Evolutionary conservation across 1,140 invertebrate genomes (phyloP), one percentile per base, ranked within the genome.

Genomic region (Drosophila melanica): DNA sequence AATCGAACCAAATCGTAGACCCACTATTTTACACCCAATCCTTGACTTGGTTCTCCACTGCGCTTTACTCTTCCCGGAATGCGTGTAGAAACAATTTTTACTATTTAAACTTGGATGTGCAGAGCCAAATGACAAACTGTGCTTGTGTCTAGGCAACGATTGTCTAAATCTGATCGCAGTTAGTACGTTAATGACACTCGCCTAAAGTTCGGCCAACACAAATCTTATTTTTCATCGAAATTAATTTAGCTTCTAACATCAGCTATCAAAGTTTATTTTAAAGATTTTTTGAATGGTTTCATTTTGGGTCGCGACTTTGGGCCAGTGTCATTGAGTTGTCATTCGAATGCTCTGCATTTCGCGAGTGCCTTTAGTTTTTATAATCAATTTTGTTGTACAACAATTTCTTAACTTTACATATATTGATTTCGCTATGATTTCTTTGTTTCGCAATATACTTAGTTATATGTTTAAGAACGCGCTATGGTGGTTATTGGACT

Each of bases 401-500:
- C 71, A 68, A 37, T 58, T 51, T 53, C 30, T 53, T 33, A 42
- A 72, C 37, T 59, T 78, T 63, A 68, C 62, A 58, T 35, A 35
- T 80, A 77, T 80, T 80, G 47, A 72, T 80, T 80, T 80, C 27
- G 35, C 50, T 64, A 75, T 45, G 54, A 44, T 54, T 66, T 66
- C 37, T 81, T 77, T 67, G 59, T 73, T 82, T 60, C 71, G 55
- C 55, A 58, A 58, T 45, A 58, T 45, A 45, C 27, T 44, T 58
- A 58, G 55, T 45, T 58, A 30, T 45, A 44, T 45, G 14, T 33
- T 9, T 45, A 45, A 58, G 44, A 41, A 16, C 14, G 55, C 41
- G 41, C 41, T 58, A 58, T 86, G 78, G 9, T 35, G 33, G 81
- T 85, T 75, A 76, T 74, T 81, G 81, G 81, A 77, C 54, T 79